Evolutionary conservation across 2,888 invertebrate species (phyloP).

Genomic region (Gymnoscelis rufifasciata): DNA sequence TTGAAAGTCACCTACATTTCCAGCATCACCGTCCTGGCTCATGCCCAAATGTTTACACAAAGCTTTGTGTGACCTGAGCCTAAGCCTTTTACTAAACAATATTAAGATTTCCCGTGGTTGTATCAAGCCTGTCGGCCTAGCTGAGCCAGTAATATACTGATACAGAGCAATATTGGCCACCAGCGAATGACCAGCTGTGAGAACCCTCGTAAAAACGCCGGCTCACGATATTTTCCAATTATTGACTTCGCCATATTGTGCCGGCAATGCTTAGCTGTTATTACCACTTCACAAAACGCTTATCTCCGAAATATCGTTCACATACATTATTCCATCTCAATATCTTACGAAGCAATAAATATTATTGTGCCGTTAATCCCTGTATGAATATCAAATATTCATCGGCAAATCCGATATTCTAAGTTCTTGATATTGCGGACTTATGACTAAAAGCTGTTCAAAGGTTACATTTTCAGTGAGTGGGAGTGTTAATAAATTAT

Average conservation of each 20-base stretch:
- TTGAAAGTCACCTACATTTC: too few relatives aligned
- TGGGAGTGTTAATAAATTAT: too few relatives aligned
- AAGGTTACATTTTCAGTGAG: background rate
- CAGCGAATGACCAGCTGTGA: conserved; percentile 35
- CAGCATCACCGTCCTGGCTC: too few relatives aligned
- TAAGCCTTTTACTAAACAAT: background rate
- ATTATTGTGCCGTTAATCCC: conserved; percentile 21
- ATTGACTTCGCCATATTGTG: conserved; percentile 41
- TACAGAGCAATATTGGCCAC: conserved; percentile 31
- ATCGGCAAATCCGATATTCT: conserved; percentile 13
- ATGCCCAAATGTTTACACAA: too few relatives aligned
- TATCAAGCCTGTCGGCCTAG: conserved; percentile 3
- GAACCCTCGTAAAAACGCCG: conserved; percentile 35
- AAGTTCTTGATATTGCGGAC: background rate
- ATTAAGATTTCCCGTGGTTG: background rate
- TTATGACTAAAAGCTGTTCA: too few relatives aligned
- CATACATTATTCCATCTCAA: conserved; percentile 19
- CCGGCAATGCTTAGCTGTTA: conserved; percentile 34
- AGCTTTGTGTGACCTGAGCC: too few relatives aligned
- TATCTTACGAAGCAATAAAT: conserved; percentile 21
- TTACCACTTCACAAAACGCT: conserved; percentile 35
- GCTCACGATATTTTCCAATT: conserved; percentile 46
- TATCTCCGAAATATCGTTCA: conserved; percentile 23
- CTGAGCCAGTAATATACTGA: conserved; percentile 19
- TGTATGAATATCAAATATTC: conserved; percentile 21